phyloP scores from a whole-genome alignment of 2,888 invertebrate species.

The Pseudoips prasinana region DNA sequence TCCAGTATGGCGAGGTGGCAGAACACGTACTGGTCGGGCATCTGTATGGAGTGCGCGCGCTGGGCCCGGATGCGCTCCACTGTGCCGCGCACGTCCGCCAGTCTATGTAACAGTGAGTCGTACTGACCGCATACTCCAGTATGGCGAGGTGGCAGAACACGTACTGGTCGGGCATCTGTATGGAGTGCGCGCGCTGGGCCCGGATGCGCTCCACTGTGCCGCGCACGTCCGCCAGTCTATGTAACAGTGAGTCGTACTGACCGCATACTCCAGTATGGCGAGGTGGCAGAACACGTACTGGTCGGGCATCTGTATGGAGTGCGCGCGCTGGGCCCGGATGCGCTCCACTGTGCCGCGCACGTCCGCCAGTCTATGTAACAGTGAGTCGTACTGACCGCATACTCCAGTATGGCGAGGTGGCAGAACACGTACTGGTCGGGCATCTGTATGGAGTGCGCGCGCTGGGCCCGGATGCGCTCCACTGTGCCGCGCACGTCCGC shows the following conservation, averaged over 20 bases:
- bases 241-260: slow-evolving; percentile 29
- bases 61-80: no score
- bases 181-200: slow-evolving; percentile 95
- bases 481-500: no score
- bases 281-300: slow-evolving; percentile 99
- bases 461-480: no score
- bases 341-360: no score
- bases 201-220: no score
- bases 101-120: slow-evolving; percentile 99
- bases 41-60: slow-evolving; percentile 98
- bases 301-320: slow-evolving; percentile 99
- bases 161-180: slow-evolving; percentile 99
- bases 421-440: slow-evolving; percentile 99
- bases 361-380: slow-evolving; percentile 99
- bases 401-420: slow-evolving; percentile 94
- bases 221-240: no score
- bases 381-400: slow-evolving; percentile 96
- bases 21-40: slow-evolving; percentile 99
- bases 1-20: slow-evolving; percentile 97
- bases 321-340: no score
- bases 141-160: slow-evolving; percentile 97
- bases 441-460: slow-evolving; percentile 99
- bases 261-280: slow-evolving; percentile 93
- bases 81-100: no score
- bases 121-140: slow-evolving; percentile 94